These are phyloP conservation scores for Himalopsyche anomala DNA, from an alignment of 2,888 invertebrate species.

Conservation along the genomic window DNA sequence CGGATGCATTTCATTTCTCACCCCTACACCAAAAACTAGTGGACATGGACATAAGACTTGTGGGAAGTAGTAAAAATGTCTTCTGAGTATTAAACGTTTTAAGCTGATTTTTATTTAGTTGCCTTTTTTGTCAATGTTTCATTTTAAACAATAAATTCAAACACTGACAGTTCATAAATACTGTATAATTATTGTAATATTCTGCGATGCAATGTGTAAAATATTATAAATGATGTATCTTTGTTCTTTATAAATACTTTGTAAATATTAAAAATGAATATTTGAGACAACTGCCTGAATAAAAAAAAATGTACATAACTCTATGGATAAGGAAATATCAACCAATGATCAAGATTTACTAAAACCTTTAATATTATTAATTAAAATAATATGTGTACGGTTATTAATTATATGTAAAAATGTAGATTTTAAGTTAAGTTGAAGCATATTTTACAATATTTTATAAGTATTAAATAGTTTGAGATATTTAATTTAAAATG, in stretches of 20 bases:
- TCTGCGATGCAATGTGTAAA: no score
- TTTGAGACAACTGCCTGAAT: constrained; percentile 41
- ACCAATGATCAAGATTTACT: constrained; percentile 45
- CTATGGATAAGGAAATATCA: constrained; percentile 43
- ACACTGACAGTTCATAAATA: no score
- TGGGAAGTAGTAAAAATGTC: no score
- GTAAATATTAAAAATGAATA: constrained; percentile 8
- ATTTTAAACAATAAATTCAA: no score
- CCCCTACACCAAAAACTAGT: no score
- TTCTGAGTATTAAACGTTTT: no score
- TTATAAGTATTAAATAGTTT: constrained; percentile 63
- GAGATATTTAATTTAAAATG: constrained; percentile 61
- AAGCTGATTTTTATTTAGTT: no score
- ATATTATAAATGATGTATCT: not conserved
- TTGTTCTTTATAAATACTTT: constrained; percentile 30
- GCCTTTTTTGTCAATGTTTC: no score
- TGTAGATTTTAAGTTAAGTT: constrained; percentile 43
- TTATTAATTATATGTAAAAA: constrained; percentile 37
- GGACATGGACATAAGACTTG: no score
- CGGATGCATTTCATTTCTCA: no score
- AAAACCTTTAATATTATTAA: constrained; percentile 38
- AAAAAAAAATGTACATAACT: constrained; percentile 37
- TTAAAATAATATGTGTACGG: constrained; percentile 6
- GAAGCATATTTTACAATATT: constrained; percentile 53
- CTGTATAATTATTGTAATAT: no score